Base-by-base conservation (phyloP, 1,140 invertebrate genomes). In the Aleiodes sp. region DNA sequence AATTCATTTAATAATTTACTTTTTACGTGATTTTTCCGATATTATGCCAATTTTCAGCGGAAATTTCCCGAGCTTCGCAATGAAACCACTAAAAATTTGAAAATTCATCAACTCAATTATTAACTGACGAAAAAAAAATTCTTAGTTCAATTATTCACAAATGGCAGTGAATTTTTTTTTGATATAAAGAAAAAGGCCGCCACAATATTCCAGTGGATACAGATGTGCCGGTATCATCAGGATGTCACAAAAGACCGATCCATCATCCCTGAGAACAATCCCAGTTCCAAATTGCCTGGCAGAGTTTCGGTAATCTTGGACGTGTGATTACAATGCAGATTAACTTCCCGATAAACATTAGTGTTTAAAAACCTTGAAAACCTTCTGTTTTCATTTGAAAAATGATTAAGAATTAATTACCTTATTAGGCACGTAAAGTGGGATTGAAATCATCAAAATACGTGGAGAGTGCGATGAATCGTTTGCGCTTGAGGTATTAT, bases 141-240 rank as follows among this genome's bases (percentile, higher is more conserved):
- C 41, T 16, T 39, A 31, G 46, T 60, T 56, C 52, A 9, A 65
- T 43, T 57, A 64, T 21, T 12, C 39, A 31, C 10, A 65, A 43
- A 77, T n/a, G n/a, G n/a, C n/a, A n/a, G n/a, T n/a, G n/a, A n/a
- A n/a, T n/a, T n/a, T n/a, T 76, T 70, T 71, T 56, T 64, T 12
- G 60, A 56, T 46, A 35, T 31, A 28, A 41, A 65, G 52, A 71
- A 73, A 56, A 52, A 57, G 63, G 21, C 37, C 4, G 29, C 43
- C 31, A 33, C n/a, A 14, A 57, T 26, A 35, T 24, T 35, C 75
- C 74, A 66, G 65, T 71, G 72, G 77, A 76, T 80, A 78, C 78
- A 82, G 80, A 80, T 82, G 80, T 78, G 59, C 73, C 77, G 74
- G 79, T 79, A 80, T 82, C 78, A 79, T 80, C 78, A 80, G 74